Base-by-base conservation (phyloP, 2,888 invertebrate genomes). In the Dicranocentrus wangi region DNA sequence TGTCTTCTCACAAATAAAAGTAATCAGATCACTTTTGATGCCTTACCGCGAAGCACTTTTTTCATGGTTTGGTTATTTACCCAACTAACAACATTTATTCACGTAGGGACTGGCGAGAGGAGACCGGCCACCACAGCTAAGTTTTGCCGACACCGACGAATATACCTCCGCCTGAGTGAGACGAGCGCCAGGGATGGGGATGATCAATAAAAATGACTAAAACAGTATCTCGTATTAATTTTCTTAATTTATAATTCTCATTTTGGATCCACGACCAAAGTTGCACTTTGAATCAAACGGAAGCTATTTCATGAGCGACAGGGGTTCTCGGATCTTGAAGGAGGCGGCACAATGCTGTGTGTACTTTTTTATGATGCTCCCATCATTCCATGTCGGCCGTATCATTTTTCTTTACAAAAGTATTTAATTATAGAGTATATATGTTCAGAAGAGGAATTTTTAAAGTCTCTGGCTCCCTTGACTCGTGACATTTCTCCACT, bases 21-120 rank as follows among this genome's bases (percentile, higher is more conserved):
- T 81, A 81, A 81, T 76, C 81, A 81, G 81, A 81, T 81, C 81
- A 81, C 81, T 81, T 81, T 81, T 81, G 81, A 81, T 43, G 61
- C 55, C 21, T 71, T 63, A 70, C 81, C 81, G 81, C 81, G 53
- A 17, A n/a, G 39, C 60, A 42, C n/a, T 25, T 76, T 76, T 69
- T 69, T 60, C 58, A 17, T 47, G n/a, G 55, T 63, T 71, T 69
- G 25, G 63, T 27, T 70, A 28, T 73, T 43, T 60, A n/a, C 28
- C 15, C 27, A 43, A 27, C 28, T 23, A 61, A 53, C 60, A 72
- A 63, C 81, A 63, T 81, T 81, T 63, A 81, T 58, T 75, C 75
- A 81, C 75, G 81, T 75, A 53, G 60, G 23, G 42, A 55, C 66
- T n/a, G n/a, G n/a, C n/a, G n/a, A n/a, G n/a, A n/a, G n/a, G n/a